Evolutionary conservation across 53 echinoderm and acorn worm species (phyloP).

Genomic region (Echinarachnius parma): DNA sequence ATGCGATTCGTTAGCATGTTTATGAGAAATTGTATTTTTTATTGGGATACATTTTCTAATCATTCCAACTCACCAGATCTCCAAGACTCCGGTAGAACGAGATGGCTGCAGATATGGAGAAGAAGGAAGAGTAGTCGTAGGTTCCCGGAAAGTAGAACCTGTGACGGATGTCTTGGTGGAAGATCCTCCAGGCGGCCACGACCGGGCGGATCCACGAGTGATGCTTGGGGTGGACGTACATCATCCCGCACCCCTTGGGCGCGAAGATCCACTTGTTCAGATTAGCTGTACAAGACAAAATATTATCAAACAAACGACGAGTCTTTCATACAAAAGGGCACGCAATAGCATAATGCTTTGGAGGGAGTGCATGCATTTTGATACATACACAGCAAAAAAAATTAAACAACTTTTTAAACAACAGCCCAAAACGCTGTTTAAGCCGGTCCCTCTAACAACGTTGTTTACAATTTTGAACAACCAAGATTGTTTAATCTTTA

Average conservation of each 20-base stretch:
- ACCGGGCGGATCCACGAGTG: conserved; percentile 44
- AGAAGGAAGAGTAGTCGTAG: conserved; percentile 50
- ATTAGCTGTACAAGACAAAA: conserved; percentile 47
- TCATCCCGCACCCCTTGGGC: conserved; percentile 64
- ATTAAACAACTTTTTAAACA: too few species aligned
- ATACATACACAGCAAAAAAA: too few species aligned
- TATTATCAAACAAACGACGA: background rate
- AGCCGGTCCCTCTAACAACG: too few species aligned
- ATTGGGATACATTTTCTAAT: too few species aligned
- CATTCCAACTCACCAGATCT: conserved; percentile 68
- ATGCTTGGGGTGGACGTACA: conserved; percentile 64
- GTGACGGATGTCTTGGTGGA: conserved; percentile 24
- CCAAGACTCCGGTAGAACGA: conserved; percentile 52
- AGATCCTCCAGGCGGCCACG: conserved; percentile 31
- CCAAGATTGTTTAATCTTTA: too few species aligned
- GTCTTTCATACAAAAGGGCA: too few species aligned
- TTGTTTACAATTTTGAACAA: too few species aligned
- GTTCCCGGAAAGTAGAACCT: conserved; percentile 55
- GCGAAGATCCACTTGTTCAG: conserved; percentile 72
- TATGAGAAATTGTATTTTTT: too few species aligned
- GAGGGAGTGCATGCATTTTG: too few species aligned
- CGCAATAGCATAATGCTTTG: too few species aligned
- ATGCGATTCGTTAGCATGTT: too few species aligned
- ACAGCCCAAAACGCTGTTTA: too few species aligned
- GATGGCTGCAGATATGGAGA: conserved; percentile 46